A percentile compares a stretch with the other conserved stretches of the same genome.
Conservation (phyloP, 2,797 vertebrate genomes). For the Ptychobarbus kaznakovi region DNA sequence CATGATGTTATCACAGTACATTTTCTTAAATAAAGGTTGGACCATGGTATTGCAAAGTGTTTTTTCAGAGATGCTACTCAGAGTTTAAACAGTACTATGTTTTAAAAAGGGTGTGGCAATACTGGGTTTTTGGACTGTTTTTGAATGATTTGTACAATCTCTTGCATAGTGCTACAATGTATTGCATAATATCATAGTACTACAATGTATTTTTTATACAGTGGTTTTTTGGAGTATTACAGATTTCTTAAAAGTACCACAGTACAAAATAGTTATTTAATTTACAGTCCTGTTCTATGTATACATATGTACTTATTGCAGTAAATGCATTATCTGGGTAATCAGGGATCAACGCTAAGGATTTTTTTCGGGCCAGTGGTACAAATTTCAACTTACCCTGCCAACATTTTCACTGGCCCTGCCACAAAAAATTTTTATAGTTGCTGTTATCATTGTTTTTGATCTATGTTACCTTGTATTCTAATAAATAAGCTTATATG, state of each 20-base stretch:
- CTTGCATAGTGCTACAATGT: neutral
- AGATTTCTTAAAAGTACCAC: neutral
- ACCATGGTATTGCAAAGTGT: neutral
- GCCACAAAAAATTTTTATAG: no score
- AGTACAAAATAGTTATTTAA: neutral
- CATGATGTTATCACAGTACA: neutral
- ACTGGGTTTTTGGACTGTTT: neutral
- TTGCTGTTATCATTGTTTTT: no score
- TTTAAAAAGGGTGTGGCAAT: neutral
- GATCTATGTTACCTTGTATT: no score
- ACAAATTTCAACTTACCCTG: no score
- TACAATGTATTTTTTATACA: neutral
- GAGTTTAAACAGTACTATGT: neutral
- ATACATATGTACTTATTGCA: neutral
- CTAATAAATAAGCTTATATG: no score
- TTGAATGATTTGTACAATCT: neutral
- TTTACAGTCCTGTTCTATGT: neutral
- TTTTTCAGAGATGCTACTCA: neutral
- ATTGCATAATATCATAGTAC: neutral
- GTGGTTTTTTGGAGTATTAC: neutral
- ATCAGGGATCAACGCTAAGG: no score
- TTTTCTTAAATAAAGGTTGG: neutral
- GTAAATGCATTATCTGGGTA: neutral
- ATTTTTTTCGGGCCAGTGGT: no score
- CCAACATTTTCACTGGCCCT: no score